These are phyloP conservation scores for Oreohelix idahoensis DNA, from an alignment of 1,140 invertebrate species.

Conservation along the genomic window DNA sequence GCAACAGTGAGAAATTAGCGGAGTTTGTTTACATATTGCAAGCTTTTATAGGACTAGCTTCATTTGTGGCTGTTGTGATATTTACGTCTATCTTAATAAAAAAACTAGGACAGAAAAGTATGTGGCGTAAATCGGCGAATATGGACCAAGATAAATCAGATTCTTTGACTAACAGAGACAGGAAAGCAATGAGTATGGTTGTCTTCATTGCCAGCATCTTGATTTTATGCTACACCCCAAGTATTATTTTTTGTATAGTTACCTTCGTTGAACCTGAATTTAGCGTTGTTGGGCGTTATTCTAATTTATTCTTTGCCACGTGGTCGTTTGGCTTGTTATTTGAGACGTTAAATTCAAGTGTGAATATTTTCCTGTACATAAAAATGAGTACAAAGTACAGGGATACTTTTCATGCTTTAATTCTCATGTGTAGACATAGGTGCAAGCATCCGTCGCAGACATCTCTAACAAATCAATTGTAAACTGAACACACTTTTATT, in stretches of 20 bases:
- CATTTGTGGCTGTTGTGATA: neutral
- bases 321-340: neutral
- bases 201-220: neutral
- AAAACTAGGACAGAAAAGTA: neutral
- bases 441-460: too few species aligned
- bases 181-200: neutral
- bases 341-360: neutral
- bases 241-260: neutral
- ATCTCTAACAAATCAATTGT: too few species aligned
- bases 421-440: too few species aligned
- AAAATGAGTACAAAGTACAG: conserved; percentile 13
- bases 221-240: neutral
- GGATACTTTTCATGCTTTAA: neutral
- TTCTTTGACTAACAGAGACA: neutral
- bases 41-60: neutral
- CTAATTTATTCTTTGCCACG: neutral
- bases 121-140: neutral
- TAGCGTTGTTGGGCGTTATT: neutral
- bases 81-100: neutral
- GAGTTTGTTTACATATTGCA: neutral
- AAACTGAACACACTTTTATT: too few species aligned
- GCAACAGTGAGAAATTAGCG: neutral
- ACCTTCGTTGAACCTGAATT: neutral
- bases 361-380: conserved; percentile 12
- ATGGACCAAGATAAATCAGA: neutral